Evolutionary conservation across 2,797 vertebrate genomes (phyloP).

Genomic region (Anabacerthia variegaticeps): DNA sequence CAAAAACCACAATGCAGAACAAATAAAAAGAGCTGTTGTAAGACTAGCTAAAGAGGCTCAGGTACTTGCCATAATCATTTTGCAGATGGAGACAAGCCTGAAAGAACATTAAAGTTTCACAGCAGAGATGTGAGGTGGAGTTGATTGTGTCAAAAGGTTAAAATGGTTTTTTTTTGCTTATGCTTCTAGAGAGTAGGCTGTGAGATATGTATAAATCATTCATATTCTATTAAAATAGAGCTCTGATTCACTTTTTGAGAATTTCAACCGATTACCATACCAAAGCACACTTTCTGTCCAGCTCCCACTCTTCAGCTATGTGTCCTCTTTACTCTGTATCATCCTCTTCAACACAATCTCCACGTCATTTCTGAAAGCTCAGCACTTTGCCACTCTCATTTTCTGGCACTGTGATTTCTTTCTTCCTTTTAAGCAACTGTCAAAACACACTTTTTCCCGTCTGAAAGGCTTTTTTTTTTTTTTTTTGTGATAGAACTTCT

Average conservation of each 20-base stretch:
- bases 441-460: neutral
- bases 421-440: neutral
- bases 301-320: neutral
- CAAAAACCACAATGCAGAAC: slow-evolving; percentile 48
- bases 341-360: neutral
- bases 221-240: slow-evolving; percentile 1
- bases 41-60: slow-evolving; percentile 44
- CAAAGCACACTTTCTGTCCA: neutral
- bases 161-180: neutral
- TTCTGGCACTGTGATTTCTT: neutral
- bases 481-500: neutral
- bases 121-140: neutral
- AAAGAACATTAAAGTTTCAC: slow-evolving; percentile 44
- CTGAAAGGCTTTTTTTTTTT: neutral
- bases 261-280: slow-evolving; percentile 25
- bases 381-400: neutral
- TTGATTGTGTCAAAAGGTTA: neutral
- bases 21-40: slow-evolving; percentile 52
- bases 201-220: slow-evolving; percentile 12
- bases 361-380: neutral
- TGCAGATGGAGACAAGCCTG: slow-evolving; percentile 8
- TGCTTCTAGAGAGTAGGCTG: neutral
- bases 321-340: neutral
- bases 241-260: neutral
- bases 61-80: slow-evolving; percentile 35